Evolutionary conservation across 2,888 invertebrate genomes (phyloP).

Genomic region (Drosophila silvestris): DNA sequence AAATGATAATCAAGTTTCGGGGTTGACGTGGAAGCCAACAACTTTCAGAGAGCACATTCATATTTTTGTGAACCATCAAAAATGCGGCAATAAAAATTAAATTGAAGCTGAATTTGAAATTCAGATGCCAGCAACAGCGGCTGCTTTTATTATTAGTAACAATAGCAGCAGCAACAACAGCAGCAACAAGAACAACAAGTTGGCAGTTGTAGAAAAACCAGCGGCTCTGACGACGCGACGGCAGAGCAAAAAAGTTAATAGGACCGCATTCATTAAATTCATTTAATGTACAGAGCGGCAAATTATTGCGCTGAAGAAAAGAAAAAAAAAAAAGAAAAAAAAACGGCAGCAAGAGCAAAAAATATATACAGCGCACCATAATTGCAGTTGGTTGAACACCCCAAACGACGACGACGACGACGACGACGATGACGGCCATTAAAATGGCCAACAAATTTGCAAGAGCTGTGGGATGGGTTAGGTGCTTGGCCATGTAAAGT

Average conservation of each 20-base stretch:
- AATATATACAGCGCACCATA: conserved; percentile 60
- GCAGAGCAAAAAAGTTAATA: conserved; percentile 75
- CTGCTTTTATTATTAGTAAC: conserved; percentile 71
- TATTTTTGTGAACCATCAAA: conserved; percentile 46
- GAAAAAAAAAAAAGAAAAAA: conserved; percentile 31
- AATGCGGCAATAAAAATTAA: conserved; percentile 69
- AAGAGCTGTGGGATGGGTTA: conserved; percentile 26
- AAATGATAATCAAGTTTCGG: neutral
- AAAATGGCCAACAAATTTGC: conserved; percentile 78
- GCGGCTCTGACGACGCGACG: conserved; percentile 37
- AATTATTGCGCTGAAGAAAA: conserved; percentile 81
- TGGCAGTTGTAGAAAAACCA: conserved; percentile 50
- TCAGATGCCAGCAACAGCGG: conserved; percentile 65
- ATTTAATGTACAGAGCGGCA: conserved; percentile 82
- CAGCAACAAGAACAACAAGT: conserved; percentile 28
- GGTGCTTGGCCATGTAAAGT: conserved; percentile 58
- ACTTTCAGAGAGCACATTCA: conserved; percentile 54
- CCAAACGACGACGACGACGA: conserved; percentile 62
- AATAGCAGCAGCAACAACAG: conserved; percentile 35
- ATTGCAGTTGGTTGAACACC: conserved; percentile 78
- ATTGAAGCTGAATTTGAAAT: conserved; percentile 67
- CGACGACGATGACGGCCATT: conserved; percentile 67
- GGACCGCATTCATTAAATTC: conserved; percentile 84
- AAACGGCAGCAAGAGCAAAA: conserved; percentile 15
- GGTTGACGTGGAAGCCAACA: conserved; percentile 34